Conservation (phyloP, 2,113 vertebrate genomes). For the Corvus hawaiiensis region DNA sequence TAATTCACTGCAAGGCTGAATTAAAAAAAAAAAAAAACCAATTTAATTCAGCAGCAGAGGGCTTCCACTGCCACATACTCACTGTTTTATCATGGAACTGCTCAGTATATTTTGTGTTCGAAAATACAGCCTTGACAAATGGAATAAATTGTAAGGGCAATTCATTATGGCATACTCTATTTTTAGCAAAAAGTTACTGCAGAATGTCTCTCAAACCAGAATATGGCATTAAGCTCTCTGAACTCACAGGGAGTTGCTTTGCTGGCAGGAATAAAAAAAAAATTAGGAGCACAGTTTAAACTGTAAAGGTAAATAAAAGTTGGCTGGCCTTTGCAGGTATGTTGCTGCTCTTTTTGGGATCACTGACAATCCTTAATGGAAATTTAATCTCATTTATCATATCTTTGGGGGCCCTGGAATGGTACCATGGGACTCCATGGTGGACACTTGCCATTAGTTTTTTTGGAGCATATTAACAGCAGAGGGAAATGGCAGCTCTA, state of each 20-base stretch:
- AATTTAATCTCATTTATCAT: background rate
- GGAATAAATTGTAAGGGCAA: background rate
- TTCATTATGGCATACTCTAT: background rate
- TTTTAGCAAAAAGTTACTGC: background rate
- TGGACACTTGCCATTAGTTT: background rate
- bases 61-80: background rate
- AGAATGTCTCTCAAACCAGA: background rate
- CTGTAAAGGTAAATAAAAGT: background rate
- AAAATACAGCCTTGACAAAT: background rate
- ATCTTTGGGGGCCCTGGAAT: background rate
- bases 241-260: background rate
- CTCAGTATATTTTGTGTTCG: background rate
- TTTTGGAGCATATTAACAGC: background rate
- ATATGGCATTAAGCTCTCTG: background rate
- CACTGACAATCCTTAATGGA: background rate
- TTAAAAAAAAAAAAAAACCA: background rate
- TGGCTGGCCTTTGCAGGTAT: background rate
- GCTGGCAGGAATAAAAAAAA: background rate
- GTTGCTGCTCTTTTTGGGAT: background rate
- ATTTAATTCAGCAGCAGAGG: background rate
- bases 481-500: background rate
- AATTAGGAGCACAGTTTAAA: background rate
- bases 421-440: accelerated
- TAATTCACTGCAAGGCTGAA: background rate
- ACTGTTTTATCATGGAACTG: background rate